A percentile compares a stretch with the other conserved stretches of the same genome.
Evolutionary conservation across 2,797 vertebrate genomes (phyloP).

Genomic region (Intellagama lesueurii): DNA sequence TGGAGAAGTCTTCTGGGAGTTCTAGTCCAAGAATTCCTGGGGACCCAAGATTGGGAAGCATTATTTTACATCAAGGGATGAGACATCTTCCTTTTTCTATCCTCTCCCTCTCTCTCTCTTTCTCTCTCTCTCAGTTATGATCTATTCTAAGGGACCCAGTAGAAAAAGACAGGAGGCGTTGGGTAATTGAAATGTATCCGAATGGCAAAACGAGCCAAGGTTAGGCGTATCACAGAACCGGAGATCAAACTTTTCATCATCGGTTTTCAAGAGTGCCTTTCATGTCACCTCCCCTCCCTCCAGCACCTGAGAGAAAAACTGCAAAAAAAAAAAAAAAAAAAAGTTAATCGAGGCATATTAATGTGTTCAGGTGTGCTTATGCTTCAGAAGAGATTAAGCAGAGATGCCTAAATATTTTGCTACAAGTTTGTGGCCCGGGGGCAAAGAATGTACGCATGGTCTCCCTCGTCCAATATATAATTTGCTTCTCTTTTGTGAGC

Average conservation of each 20-base stretch:
- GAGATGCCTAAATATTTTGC: constrained; percentile 40
- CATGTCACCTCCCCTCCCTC: constrained; percentile 30
- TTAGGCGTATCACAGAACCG: constrained; percentile 32
- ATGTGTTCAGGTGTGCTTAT: constrained; percentile 40
- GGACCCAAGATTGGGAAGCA: too few species aligned
- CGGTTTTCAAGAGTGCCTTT: constrained; percentile 46
- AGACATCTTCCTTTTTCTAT: too few species aligned
- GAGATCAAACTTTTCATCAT: constrained; percentile 42
- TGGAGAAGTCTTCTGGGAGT: too few species aligned
- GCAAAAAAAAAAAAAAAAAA: not conserved
- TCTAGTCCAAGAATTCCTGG: too few species aligned
- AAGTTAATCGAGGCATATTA: constrained; percentile 50
- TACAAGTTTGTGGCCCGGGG: constrained; percentile 40
- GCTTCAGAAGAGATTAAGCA: constrained; percentile 49
- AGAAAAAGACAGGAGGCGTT: not conserved
- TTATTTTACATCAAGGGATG: too few species aligned
- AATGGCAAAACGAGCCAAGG: not conserved
- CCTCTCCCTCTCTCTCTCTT: not conserved
- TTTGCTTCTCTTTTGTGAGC: not conserved
- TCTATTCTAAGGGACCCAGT: not conserved
- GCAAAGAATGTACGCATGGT: constrained; percentile 20
- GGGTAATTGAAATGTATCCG: constrained; percentile 18
- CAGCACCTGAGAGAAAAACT: constrained; percentile 16
- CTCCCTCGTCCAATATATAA: constrained; percentile 19
- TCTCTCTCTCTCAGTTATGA: not conserved